Base-by-base conservation (phyloP, 1,140 invertebrate species). In the Apis laboriosa region DNA sequence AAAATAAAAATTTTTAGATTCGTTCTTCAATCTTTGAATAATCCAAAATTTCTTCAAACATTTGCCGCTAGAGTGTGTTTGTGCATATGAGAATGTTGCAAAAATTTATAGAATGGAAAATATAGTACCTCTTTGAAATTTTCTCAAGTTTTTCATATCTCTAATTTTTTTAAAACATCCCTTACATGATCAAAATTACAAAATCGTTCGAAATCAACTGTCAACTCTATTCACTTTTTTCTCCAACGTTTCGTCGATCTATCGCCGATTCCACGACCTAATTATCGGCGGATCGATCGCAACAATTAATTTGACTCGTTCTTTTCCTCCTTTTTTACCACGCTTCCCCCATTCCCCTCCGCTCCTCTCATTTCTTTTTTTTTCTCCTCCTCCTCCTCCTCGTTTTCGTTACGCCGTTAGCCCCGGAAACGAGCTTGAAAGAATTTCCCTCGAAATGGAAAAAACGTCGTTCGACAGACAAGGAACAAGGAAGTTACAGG, bases 231-330 rank as follows among this genome's bases (percentile, higher is more conserved):
- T 15, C 24, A 56, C 13, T 12, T 34, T n/a, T 19, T 15, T 19
- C 63, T 21, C 17, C 51, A 19, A 60, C 28, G 49, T 21, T 64
- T 56, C 8, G 24, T n/a, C 80, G 58, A 64, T 71, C 71, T 72
- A 73, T 73, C 60, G 81, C 28, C 53, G 60, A 83, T 73, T 64
- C 68, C 53, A 60, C 81, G 77, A 83, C 81, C 81, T 77, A 83
- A 83, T 83, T 83, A 83, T 72, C 68, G 76, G 76, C 24, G 55
- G 61, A 83, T 79, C 77, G 81, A 79, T 77, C 80, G 80, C 11
- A 71, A 83, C 66, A 77, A 83, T 83, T 77, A 83, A 77, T 71
- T 56, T 11, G 51, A 61, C 80, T 55, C 58, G 28, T n/a, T 56
- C 21, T 28, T 70, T 70, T 2, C 1, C 24, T 49, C 51, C 61